Evolutionary conservation across 2,797 vertebrate species (phyloP), one percentile per base, ranked within the genome.

Genomic region (Siniperca scherzeri): DNA sequence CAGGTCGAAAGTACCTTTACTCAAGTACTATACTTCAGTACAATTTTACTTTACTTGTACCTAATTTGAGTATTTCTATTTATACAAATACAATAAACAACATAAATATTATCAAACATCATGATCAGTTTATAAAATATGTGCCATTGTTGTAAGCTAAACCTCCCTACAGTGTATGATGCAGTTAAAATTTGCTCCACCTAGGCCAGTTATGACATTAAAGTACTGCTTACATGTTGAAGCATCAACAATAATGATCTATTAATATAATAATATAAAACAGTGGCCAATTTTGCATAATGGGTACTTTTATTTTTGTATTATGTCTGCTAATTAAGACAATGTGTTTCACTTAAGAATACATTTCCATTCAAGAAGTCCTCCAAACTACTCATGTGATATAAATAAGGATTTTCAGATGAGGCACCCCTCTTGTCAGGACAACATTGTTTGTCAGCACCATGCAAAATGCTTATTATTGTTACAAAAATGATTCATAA

Each of bases 361-460:
- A 73, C n/a, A 27, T 40, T 74, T 64, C 16, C n/a, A 13, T 64
- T 52, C 46, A 74, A 62, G 21, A n/a, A 36, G 8, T 73, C 46
- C 1, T 17, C 6, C 3, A 53, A 40, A 48, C 40, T 27, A 4
- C 9, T n/a, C 7, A 11, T 1, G 3, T 27, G 55, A 62, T 74
- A 9, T 42, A 40, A 64, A 27, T 25, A 13, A 73, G 27, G 42
- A 12, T 44, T 72, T 60, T 46, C 13, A 59, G 6, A 71, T 59
- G 38, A 19, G 68, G 2, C 3, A 4, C 11, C 53, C 53, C 6
- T 48, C 44, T 5, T 17, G 5, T 16, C 4, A 16, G 14, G 44
- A 46, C 7, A 0, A 25, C 14, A 40, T 22, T 40, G 62, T 65
- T 65, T 17, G 22, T 62, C 61, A 65, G 9, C 48, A 9, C 16